These are phyloP conservation scores for Eira barbara DNA, from an alignment of 2,113 vertebrate species.

Conservation along the genomic window DNA sequence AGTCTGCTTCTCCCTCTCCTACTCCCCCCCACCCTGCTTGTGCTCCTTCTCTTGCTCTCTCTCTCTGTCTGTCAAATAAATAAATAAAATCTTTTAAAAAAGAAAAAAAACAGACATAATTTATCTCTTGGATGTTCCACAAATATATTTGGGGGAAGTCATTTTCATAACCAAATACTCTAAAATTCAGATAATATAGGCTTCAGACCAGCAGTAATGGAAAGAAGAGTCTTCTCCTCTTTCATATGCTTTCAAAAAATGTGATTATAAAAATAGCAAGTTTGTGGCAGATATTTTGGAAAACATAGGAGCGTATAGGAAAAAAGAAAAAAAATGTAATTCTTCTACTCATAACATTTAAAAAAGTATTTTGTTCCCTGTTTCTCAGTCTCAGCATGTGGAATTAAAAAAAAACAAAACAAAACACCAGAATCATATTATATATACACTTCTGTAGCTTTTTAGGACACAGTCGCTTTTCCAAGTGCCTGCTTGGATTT, in stretches of 20 bases:
- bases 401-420: neutral
- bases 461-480: conserved; percentile 23
- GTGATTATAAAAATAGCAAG: neutral
- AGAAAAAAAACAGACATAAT: neutral
- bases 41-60: too few species aligned
- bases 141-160: neutral
- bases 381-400: neutral
- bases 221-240: neutral
- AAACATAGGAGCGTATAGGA: neutral
- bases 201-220: neutral
- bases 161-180: neutral
- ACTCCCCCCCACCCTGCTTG: too few species aligned
- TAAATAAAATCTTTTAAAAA: too few species aligned
- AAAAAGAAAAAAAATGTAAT: neutral
- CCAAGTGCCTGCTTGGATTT: neutral
- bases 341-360: neutral
- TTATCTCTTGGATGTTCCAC: neutral
- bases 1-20: too few species aligned
- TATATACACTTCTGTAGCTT: neutral
- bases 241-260: neutral
- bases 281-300: neutral
- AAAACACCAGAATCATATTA: neutral
- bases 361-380: neutral
- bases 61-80: too few species aligned
- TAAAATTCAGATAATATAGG: neutral